Evolutionary conservation across 2,113 vertebrate genomes (phyloP), one percentile per base, ranked within the genome.

Genomic region (Etheostoma cragini): DNA sequence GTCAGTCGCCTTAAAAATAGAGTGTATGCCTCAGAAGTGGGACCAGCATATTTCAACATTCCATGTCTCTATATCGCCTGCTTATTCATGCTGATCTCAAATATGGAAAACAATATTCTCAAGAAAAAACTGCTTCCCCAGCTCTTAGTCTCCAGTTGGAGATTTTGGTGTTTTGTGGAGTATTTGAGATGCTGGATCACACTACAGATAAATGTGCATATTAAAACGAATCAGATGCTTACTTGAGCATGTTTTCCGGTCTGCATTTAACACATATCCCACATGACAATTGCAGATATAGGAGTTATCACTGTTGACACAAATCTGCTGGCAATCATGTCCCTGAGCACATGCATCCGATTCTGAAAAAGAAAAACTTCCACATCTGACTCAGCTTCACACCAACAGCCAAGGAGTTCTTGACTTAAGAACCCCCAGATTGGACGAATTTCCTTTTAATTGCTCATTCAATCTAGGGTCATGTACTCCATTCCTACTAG

Each of bases 261-360:
- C 94, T 65, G 88, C 72, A 50, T 94, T 96, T 87, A 96, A 79
- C 17, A 79, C 72, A 56, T 94, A 96, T 24, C 93, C 94, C 81
- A 87, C 79, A 0, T 21, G 85, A 89, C 94, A 96, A 69, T 86
- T 81, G 63, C 94, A 95, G 42, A 86, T 62, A 5, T 91, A 87
- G 0, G 76, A 94, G 3, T 81, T 83, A 0, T 88, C 81, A 72
- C 66, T 90, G 6, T 77, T 90, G 75, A 94, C 91, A 81, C 94
- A 96, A 68, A 94, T 76, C 5, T 95, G 95, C 30, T 95, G 89
- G 71, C 96, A 96, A 2, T 88, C 85, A 0, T 92, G 93, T 86
- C 82, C 88, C 19, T 80, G 80, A 26, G 85, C 88, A 63, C 94
- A 95, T 24, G 57, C 0, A 83, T 94, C 89, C 0, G 53, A 46